Evolutionary conservation across 2,797 vertebrate species (phyloP), one percentile per base, ranked within the genome.

Genomic region (Parauchenoglanis ngamensis): DNA sequence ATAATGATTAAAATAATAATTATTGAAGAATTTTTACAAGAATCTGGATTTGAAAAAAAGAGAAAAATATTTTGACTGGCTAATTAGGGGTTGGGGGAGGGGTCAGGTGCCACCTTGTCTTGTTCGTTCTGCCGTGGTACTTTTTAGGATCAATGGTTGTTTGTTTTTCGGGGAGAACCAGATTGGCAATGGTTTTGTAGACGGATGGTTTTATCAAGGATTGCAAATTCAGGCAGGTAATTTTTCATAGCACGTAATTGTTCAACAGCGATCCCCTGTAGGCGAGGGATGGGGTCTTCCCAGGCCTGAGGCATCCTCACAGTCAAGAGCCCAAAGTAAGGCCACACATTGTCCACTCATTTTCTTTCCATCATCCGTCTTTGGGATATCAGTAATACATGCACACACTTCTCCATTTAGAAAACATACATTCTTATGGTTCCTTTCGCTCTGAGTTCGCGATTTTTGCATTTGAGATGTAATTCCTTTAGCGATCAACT

Each of bases 21-120:
- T 96, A 96, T 96, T 98, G 98, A 98, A 98, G 98, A 99, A 99
- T 99, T 99, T 99, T 99, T 99, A 99, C 98, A 98, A 97, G 98
- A 99, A 99, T 98, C 98, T 99, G 98, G 98, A 99, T 99, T 99
- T 99, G 98, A 99, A 98, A 97, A 87, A 96, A 96, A 96, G 94
- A 96, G 97, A 96, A 97, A 98, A 98, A 99, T 99, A 99, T 99
- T 99, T 99, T 99, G 98, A 98, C 98, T 99, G 98, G 98, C 98
- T 98, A 98, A 98, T 97, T 98, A 97, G 96, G 96, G 97, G 97
- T 96, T 93, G 94, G 92, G 90, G 93, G 94, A 93, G 85, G 95
- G 94, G 94, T 91, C 94, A 97, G 93, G 96, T 97, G 96, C 98
- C 98, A 98, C 98, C 98, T 99, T 98, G 97, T 99, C 97, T 96